Evolutionary conservation across 2,113 vertebrate genomes (phyloP).

Genomic region (Butorides virescens): DNA sequence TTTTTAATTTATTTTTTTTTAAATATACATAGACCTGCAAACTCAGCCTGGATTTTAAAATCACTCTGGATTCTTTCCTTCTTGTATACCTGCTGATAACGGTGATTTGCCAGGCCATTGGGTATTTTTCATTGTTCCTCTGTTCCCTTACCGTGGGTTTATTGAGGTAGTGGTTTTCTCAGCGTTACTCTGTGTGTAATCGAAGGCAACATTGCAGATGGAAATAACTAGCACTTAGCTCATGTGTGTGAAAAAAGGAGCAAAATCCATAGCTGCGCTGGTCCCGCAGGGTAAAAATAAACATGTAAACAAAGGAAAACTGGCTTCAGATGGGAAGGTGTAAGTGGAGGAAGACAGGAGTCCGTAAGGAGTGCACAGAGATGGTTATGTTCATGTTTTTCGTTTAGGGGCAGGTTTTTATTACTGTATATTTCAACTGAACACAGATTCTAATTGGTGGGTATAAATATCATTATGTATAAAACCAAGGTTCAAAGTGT

Average conservation of each 20-base stretch:
- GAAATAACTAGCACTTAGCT: slow-evolving; percentile 31
- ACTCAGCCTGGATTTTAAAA: not conserved
- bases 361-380: not conserved
- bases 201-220: not conserved
- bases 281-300: not conserved
- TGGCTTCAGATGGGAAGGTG: not conserved
- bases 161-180: not conserved
- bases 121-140: not conserved
- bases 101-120: not conserved
- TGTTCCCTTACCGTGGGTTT: not conserved
- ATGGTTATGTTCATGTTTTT: not conserved
- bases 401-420: not conserved
- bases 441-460: not conserved
- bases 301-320: not conserved
- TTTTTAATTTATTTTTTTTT: not conserved
- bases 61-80: not conserved
- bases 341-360: not conserved
- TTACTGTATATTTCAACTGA: not conserved
- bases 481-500: not conserved
- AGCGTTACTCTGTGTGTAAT: not conserved
- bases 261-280: not conserved
- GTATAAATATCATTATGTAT: not conserved
- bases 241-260: slow-evolving; percentile 14
- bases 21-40: not conserved
- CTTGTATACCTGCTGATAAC: not conserved